Base-by-base conservation (phyloP, 2,797 vertebrate species). In the Rallus crepitans region DNA sequence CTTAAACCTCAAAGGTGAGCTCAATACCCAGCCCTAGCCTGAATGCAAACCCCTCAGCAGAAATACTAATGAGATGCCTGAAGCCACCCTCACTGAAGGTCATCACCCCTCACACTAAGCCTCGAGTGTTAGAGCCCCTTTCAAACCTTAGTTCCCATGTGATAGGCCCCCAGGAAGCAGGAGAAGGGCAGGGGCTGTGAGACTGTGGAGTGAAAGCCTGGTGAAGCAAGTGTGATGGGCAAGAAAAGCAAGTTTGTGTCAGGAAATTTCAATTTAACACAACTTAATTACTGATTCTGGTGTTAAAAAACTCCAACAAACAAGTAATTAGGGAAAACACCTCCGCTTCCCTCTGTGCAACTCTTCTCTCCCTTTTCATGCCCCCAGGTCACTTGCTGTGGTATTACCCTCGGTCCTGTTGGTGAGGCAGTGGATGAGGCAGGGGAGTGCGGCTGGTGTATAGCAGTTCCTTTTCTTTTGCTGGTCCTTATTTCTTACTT, bases 321-420 rank as follows among this genome's bases (percentile, higher is more conserved):
- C 3, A 37, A 52, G 9, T 10, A 18, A 60, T 53, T 53, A 56
- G 8, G 21, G 8, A 47, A 71, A 82, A 75, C 19, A 20, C 12
- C 30, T 71, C 28, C 31, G 27, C 18, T 60, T 59, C 11, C 11
- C 12, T 76, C 53, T 79, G 50, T 23, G 7, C 14, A 56, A 16
- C 20, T 73, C 42, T 78, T 7, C 6, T 75, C 6, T 48, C 8
- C 10, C 8, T 3, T 82, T 82, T 39, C 30, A 35, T 24, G 3
- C 25, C 24, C 65, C 19, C 27, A 53, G 55, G 24, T 12, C 11
- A 20, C 28, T 59, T 75, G 5, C 30, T 56, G 7, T 64, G 28
- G 28, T 0, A 0, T 30, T 63, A 14, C 3, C 7, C n/a, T 75
- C 14, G 40, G 45, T 30, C 27, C 35, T 7, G 82, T 55, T 47